Conservation (phyloP, 2,113 vertebrate species). For the Platichthys stellatus region DNA sequence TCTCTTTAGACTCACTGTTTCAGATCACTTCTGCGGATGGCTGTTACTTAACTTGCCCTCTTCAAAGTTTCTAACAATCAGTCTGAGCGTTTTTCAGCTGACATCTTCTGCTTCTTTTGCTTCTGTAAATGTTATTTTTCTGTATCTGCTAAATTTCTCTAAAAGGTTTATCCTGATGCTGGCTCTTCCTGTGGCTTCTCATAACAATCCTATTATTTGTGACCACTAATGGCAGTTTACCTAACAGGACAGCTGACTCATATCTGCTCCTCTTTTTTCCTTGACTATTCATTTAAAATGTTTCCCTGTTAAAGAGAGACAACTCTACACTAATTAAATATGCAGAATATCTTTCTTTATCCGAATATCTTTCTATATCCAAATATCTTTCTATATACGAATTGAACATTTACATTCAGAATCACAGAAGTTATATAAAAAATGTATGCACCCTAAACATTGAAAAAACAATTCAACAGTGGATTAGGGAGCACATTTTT, state of each 20-base stretch:
- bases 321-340: not conserved
- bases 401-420: not conserved
- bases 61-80: slow-evolving; percentile 47
- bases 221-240: not conserved
- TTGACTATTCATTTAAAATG: not conserved
- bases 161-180: not conserved
- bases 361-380: too few relatives aligned
- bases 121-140: not conserved
- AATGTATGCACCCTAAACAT: not conserved
- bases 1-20: slow-evolving; percentile 13
- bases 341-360: not conserved
- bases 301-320: not conserved
- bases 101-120: not conserved
- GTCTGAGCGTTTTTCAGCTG: slow-evolving; percentile 4
- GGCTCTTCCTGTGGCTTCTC: not conserved
- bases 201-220: not conserved
- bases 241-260: slow-evolving; percentile 12
- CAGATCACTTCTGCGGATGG: slow-evolving; percentile 11
- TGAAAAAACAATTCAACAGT: not conserved
- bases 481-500: not conserved
- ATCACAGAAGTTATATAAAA: not conserved
- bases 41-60: slow-evolving; percentile 35
- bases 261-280: not conserved
- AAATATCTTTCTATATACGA: too few relatives aligned
- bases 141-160: not conserved